Percentiles rank a stretch among this genome's conserved stretches.
These are phyloP conservation scores for Ashinkailepas kermadecensis DNA, from an alignment of 2,888 invertebrate genomes.

Conservation along the genomic window DNA sequence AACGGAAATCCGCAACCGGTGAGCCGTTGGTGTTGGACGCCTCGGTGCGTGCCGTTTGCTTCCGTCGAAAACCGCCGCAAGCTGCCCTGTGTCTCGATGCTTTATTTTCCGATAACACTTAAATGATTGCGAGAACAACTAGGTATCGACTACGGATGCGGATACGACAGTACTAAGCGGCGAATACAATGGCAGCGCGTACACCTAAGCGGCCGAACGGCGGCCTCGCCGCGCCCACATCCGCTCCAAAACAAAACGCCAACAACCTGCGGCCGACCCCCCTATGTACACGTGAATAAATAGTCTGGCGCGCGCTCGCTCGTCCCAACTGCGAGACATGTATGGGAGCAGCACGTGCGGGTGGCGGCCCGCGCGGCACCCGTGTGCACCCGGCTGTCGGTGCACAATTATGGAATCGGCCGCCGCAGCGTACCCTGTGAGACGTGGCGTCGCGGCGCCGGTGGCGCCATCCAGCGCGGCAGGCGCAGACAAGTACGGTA, in stretches of 20 bases:
- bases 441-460: no score
- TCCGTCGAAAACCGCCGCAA: no score
- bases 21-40: no score
- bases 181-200: neutral
- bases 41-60: no score
- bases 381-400: neutral
- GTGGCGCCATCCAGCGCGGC: neutral
- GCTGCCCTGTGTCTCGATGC: neutral
- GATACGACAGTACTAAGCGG: slow-evolving; percentile 8
- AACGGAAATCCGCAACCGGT: no score
- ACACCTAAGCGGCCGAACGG: no score
- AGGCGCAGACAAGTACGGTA: neutral
- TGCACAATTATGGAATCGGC: slow-evolving; percentile 1
- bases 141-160: slow-evolving; percentile 20
- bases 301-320: neutral
- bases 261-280: neutral
- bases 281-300: slow-evolving; percentile 11
- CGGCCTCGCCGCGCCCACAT: no score
- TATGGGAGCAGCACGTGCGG: no score
- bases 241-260: neutral
- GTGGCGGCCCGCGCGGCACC: neutral
- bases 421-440: neutral
- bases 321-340: no score
- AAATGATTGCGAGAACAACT: slow-evolving; percentile 21
- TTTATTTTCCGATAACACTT: slow-evolving; percentile 16